These are phyloP conservation scores for Etheostoma nigrum DNA, from an alignment of 2,797 vertebrate species.

Conservation along the genomic window DNA sequence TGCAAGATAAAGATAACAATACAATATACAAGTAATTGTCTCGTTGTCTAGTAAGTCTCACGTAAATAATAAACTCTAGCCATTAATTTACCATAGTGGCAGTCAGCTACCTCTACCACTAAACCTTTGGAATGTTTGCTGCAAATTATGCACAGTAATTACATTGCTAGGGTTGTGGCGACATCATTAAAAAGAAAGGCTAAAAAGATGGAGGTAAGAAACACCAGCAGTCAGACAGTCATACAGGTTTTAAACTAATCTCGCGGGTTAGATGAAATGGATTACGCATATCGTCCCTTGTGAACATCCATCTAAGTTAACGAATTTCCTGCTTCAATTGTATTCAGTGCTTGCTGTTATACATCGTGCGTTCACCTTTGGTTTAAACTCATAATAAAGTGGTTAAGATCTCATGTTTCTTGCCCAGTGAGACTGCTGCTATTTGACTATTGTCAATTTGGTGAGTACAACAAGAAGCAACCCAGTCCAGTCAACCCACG, in stretches of 20 bases:
- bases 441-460: background rate
- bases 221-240: background rate
- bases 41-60: background rate
- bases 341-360: background rate
- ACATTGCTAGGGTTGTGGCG: background rate
- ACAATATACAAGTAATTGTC: too few relatives aligned
- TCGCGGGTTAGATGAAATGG: background rate
- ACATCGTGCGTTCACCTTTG: background rate
- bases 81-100: background rate
- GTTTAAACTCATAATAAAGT: background rate
- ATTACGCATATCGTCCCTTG: background rate
- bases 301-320: background rate
- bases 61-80: background rate
- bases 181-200: conserved; percentile 2
- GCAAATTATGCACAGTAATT: background rate
- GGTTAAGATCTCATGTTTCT: background rate
- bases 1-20: background rate
- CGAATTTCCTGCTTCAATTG: background rate
- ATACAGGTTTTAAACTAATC: background rate
- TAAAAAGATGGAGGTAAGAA: background rate
- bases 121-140: background rate
- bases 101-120: background rate
- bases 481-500: background rate
- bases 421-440: background rate
- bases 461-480: background rate